These are phyloP conservation scores for Macaria liturata DNA, from an alignment of 2,888 invertebrate species.

Conservation along the genomic window DNA sequence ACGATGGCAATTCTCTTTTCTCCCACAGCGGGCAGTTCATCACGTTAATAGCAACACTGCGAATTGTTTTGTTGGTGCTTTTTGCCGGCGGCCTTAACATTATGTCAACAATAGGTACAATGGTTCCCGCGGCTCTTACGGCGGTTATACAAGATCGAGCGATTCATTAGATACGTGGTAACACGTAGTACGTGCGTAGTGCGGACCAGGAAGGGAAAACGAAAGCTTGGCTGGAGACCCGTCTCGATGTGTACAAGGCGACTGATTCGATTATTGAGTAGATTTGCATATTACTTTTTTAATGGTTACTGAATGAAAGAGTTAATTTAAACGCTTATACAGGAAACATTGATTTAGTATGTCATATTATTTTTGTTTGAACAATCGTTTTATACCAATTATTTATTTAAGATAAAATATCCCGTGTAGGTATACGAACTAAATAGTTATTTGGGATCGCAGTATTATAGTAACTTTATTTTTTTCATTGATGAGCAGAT, in stretches of 20 bases:
- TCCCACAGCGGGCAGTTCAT: slow-evolving; percentile 19
- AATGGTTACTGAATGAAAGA: too few species aligned
- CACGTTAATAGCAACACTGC: slow-evolving; percentile 25
- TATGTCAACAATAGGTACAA: slow-evolving; percentile 74
- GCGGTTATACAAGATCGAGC: slow-evolving; percentile 72
- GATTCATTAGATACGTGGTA: slow-evolving; percentile 54
- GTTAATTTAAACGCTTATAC: too few species aligned
- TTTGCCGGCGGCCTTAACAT: slow-evolving; percentile 73
- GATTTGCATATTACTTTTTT: too few species aligned
- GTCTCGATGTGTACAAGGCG: slow-evolving; percentile 35
- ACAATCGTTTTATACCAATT: too few species aligned
- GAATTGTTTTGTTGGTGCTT: slow-evolving; percentile 44
- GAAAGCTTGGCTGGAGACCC: slow-evolving; percentile 51
- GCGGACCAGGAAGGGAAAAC: slow-evolving; percentile 56
- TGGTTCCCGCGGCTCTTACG: slow-evolving; percentile 77
- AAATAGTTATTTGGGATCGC: too few species aligned
- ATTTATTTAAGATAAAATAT: too few species aligned
- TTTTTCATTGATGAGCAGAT: too few species aligned
- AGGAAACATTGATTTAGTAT: too few species aligned
- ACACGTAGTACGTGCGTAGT: slow-evolving; percentile 34
- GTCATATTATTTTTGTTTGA: too few species aligned
- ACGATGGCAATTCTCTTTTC: slow-evolving; percentile 12
- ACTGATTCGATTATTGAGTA: too few species aligned
- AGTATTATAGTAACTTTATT: too few species aligned
- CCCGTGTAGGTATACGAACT: too few species aligned